Percentiles rank a stretch among this genome's conserved stretches.
Evolutionary conservation across 1,140 invertebrate species (phyloP).

Genomic region (Ips typographus): DNA sequence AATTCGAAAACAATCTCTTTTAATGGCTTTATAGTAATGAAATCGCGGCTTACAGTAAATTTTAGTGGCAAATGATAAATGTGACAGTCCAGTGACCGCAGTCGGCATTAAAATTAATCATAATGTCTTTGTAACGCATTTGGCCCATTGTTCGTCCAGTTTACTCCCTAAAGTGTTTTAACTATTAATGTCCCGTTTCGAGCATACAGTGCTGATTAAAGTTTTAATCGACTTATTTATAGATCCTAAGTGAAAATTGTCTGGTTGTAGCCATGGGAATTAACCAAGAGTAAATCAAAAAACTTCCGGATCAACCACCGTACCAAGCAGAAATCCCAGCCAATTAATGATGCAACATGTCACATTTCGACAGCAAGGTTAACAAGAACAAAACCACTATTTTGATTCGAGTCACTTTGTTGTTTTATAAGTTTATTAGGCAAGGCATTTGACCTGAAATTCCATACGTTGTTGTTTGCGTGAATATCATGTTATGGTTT

Average conservation of each 20-base stretch:
- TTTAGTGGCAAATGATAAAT: constrained; percentile 17
- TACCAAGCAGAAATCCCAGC: not conserved
- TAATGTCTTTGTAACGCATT: constrained; percentile 16
- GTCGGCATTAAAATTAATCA: constrained; percentile 19
- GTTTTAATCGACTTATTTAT: no score
- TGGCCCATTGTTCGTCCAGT: constrained; percentile 15
- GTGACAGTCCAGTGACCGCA: constrained; percentile 11
- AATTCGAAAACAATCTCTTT: not conserved
- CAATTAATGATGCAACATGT: not conserved
- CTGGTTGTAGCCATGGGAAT: no score
- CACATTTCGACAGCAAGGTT: constrained; percentile 1
- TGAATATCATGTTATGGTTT: no score
- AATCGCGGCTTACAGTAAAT: constrained; percentile 1
- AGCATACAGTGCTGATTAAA: no score
- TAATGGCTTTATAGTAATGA: constrained; percentile 2
- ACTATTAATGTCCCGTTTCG: constrained; percentile 3
- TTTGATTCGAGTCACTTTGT: not conserved
- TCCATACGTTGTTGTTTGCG: no score
- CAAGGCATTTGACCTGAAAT: not conserved
- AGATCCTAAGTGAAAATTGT: no score
- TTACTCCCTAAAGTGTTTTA: constrained; percentile 5
- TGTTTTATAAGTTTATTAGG: not conserved
- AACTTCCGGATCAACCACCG: not conserved
- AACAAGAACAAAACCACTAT: not conserved
- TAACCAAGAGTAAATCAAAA: not conserved